These are phyloP conservation scores for Drosophila infuscata DNA, from an alignment of 2,888 invertebrate genomes.

Conservation along the genomic window DNA sequence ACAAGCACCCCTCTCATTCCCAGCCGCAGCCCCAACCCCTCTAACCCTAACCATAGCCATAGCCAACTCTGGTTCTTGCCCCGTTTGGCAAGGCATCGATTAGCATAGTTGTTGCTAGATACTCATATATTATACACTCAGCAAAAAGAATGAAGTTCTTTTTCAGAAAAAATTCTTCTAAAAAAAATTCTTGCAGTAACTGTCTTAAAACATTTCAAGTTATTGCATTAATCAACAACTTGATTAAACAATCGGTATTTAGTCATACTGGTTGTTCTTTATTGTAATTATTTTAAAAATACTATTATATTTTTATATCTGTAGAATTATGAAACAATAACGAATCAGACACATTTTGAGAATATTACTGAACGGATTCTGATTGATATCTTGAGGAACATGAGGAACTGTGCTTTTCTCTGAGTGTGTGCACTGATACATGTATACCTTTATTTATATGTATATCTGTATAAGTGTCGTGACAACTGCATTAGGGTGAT, in stretches of 20 bases:
- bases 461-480: slow-evolving; percentile 18
- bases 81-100: slow-evolving; percentile 69
- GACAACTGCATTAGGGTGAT: slow-evolving; percentile 72
- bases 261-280: not conserved
- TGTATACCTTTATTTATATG: not conserved
- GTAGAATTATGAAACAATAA: not conserved
- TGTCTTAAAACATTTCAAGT: not conserved
- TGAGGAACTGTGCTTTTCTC: not conserved
- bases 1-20: slow-evolving; percentile 35
- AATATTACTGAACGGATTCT: not conserved
- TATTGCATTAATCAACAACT: not conserved
- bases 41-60: not conserved
- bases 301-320: not conserved
- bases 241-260: not conserved
- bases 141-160: not conserved
- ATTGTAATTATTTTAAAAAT: no score
- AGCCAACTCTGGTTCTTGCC: slow-evolving; percentile 64
- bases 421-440: not conserved
- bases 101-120: slow-evolving; percentile 72
- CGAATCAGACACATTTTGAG: no score
- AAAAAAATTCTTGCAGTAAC: not conserved
- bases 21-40: not conserved
- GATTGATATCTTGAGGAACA: not conserved
- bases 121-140: slow-evolving; percentile 27
- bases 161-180: not conserved